Evolutionary conservation across 1,140 invertebrate genomes (phyloP), one percentile per base, ranked within the genome.

Genomic region (Anastatus disparis): DNA sequence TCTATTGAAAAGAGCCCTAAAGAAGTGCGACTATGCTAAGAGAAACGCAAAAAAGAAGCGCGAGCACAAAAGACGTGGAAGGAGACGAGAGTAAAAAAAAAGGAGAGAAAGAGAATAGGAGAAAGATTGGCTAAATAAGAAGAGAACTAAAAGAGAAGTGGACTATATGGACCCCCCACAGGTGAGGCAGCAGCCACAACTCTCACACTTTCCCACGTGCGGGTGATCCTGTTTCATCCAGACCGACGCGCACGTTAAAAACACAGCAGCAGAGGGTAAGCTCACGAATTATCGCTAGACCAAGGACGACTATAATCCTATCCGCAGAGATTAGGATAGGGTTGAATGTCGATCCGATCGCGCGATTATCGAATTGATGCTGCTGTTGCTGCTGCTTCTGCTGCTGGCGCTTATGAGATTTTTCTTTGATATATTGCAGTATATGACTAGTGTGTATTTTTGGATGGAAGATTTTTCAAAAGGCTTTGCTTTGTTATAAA

Each of bases 161-260:
- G 1, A 20, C 20, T 38, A n/a, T 6, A 15, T 15, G 42, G 61
- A 65, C 35, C 68, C 68, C 59, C 44, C 59, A 63, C 31, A 59
- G 58, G 83, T 82, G 82, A 78, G 77, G 77, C 77, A n/a, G n/a
- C n/a, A n/a, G n/a, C n/a, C n/a, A n/a, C n/a, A n/a, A n/a, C 80
- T 76, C 81, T 85, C 81, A 81, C 83, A 85, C 82, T 85, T 84
- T 84, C 82, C 82, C 84, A 84, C 83, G 82, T 85, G 81, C 81
- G 83, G 83, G 83, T 84, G 82, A 85, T 84, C 83, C 75, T 78
- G 81, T 85, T 85, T 85, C 78, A 84, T 84, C 82, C 78, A 77
- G 71, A 76, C 82, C 82, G 82, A 80, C 82, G 29, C 42, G 17
- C 38, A 15, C 42, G 59, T 27, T 20, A 50, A 44, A 59, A 44